These are phyloP conservation scores for Hyles lineata DNA, from an alignment of 2,888 invertebrate genomes.

Conservation along the genomic window DNA sequence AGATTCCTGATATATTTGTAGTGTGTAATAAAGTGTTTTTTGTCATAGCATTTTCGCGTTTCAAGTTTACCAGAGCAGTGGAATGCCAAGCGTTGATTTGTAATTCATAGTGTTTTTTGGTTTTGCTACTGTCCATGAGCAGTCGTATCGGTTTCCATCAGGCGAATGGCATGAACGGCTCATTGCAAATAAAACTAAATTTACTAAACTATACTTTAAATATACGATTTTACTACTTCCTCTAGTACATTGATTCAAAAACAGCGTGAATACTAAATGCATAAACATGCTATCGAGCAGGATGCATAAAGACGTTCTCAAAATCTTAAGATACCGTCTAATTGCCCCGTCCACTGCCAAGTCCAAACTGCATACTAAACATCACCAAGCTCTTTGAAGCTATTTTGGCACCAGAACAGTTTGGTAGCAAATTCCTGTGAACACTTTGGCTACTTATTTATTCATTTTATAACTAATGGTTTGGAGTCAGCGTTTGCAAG, in stretches of 20 bases:
- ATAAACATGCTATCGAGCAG: neutral
- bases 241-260: neutral
- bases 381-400: neutral
- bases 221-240: neutral
- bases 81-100: too few relatives aligned
- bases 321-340: neutral
- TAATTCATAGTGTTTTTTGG: too few relatives aligned
- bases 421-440: neutral
- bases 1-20: too few relatives aligned
- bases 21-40: too few relatives aligned
- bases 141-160: too few relatives aligned
- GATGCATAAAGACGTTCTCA: neutral
- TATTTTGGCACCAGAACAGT: neutral
- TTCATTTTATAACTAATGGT: conserved; percentile 6
- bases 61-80: too few relatives aligned
- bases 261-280: neutral
- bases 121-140: too few relatives aligned
- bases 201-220: too few relatives aligned
- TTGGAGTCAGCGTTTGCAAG: neutral
- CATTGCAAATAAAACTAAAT: too few relatives aligned
- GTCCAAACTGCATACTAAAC: conserved; percentile 1
- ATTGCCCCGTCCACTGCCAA: neutral
- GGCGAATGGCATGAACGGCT: too few relatives aligned
- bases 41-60: too few relatives aligned
- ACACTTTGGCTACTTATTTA: conserved; percentile 1